Conservation (phyloP, 2,797 vertebrate species). For the Masticophis lateralis region DNA sequence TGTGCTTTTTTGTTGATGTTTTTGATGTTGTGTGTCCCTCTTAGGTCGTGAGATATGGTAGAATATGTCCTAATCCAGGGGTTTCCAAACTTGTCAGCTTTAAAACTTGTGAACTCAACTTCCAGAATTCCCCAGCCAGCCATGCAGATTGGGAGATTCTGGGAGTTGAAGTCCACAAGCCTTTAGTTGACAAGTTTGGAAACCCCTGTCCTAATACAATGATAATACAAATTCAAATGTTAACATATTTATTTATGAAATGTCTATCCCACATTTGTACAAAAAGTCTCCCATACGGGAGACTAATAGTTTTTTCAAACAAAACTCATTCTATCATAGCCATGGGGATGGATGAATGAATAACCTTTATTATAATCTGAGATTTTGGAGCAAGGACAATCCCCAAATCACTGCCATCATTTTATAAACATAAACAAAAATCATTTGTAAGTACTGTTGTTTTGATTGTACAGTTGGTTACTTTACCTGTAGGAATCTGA, state of each 20-base stretch:
- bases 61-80: background rate
- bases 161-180: background rate
- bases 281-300: background rate
- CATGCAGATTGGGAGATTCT: background rate
- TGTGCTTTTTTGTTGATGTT: no score
- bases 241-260: background rate
- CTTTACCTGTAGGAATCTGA: conserved; percentile 73
- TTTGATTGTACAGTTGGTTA: background rate
- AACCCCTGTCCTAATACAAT: background rate
- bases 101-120: background rate
- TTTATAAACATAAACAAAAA: background rate
- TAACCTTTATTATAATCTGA: background rate
- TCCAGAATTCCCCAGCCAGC: background rate
- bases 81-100: background rate
- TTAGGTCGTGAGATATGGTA: no score
- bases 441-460: conserved; percentile 9
- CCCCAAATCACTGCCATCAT: background rate
- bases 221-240: background rate
- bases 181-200: background rate
- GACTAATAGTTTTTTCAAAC: background rate
- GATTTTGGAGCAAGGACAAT: background rate
- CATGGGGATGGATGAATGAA: background rate
- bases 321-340: background rate
- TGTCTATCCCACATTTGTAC: background rate
- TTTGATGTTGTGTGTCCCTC: no score